These are phyloP conservation scores for Amblyopsis rosae DNA, from an alignment of 2,113 vertebrate species.

Conservation along the genomic window DNA sequence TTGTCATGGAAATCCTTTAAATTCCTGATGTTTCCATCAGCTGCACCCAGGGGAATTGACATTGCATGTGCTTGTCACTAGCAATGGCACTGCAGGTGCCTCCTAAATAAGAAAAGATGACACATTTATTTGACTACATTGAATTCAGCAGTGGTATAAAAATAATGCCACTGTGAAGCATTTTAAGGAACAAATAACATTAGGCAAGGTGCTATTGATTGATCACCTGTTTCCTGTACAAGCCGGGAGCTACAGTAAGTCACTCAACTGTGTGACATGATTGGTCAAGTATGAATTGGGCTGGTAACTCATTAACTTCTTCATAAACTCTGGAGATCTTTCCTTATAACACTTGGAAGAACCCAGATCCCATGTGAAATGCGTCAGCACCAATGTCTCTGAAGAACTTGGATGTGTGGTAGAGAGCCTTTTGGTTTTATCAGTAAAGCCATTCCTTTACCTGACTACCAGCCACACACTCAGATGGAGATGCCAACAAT, in stretches of 20 bases:
- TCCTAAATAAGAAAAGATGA: constrained; percentile 11
- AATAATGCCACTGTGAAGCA: neutral
- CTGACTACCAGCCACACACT: constrained; percentile 2
- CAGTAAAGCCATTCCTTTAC: neutral
- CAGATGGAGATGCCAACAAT: constrained; percentile 3
- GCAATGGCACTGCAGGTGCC: constrained; percentile 46
- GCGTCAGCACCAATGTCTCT: constrained; percentile 36
- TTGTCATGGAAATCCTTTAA: constrained; percentile 53
- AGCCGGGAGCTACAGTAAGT: constrained; percentile 22
- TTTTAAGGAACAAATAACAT: constrained; percentile 35
- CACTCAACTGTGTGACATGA: constrained; percentile 34
- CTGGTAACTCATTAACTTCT: constrained; percentile 33
- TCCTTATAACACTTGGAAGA: constrained; percentile 58
- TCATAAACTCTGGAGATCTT: constrained; percentile 42
- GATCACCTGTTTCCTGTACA: constrained; percentile 26
- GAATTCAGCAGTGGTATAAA: constrained; percentile 41
- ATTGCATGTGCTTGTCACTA: constrained; percentile 50
- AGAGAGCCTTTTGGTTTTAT: constrained; percentile 17
- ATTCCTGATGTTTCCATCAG: constrained; percentile 14
- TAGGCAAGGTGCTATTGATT: constrained; percentile 52
- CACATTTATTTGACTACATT: constrained; percentile 48
- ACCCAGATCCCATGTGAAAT: constrained; percentile 47
- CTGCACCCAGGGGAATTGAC: constrained; percentile 27
- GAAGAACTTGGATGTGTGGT: constrained; percentile 26
- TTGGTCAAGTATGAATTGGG: constrained; percentile 32